Base-by-base conservation (phyloP, 1,140 invertebrate genomes). In the Dinoponera quadriceps region DNA sequence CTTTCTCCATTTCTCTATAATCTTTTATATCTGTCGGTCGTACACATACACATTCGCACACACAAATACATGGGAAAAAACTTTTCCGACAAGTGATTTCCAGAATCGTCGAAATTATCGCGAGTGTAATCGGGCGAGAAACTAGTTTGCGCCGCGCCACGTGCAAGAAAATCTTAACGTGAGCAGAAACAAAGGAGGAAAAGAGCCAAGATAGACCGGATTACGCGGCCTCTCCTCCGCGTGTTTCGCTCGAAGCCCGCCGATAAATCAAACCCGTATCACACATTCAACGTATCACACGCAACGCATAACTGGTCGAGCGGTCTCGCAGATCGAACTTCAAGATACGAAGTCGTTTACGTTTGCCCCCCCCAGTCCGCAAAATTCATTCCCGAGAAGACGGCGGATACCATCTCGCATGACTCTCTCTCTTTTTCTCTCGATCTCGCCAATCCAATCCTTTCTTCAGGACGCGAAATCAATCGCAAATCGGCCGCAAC, bases 11-110 rank as follows among this genome's bases (percentile, higher is more conserved):
- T 77, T 54, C 60, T 65, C 60, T 55, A 55, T 66, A 65, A 77
- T 77, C 60, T 38, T 66, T 66, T 33, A 66, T 65, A 77, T 55
- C 60, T 66, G 74, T 44, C 74, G 16, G 27, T n/a, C 1, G 5
- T 16, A 9, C 38, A 9, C 38, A 44, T 11, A 44, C 38, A 44
- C 38, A 44, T 9, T 9, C 38, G 11, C 7, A 44, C 38, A 44
- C 38, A 44, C 38, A 9, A n/a, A n/a, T 44, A 44, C 38, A 44
- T 44, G 16, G 3, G 20, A 60, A 54, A 62, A 77, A 77, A 66
- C 25, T 60, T 77, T 77, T 77, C 29, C 74, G 29, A 20, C 49
- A 66, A 77, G 29, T 77, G 60, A 77, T 77, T 77, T 77, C 55
- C 27, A 20, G 49, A 77, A 66, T n/a, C n/a, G 60, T 54, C 9